These are phyloP conservation scores for Hermaeophaga mercurialis DNA, from an alignment of 2,888 invertebrate species.

Conservation along the genomic window DNA sequence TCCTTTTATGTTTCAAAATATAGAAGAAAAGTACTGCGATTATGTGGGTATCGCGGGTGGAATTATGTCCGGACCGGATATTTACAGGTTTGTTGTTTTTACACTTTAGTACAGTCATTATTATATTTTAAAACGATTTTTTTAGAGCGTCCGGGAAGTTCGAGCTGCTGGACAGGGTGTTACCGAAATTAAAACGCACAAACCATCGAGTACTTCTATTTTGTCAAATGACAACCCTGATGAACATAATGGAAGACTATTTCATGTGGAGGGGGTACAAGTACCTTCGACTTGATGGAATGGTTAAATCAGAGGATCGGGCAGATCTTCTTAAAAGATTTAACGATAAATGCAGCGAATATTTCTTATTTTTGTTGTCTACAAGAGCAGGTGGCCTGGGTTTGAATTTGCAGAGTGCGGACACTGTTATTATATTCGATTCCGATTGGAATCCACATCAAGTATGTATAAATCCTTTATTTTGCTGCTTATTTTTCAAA, in stretches of 20 bases:
- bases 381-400: slow-evolving; percentile 98
- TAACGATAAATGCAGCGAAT: slow-evolving; percentile 87
- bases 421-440: slow-evolving; percentile 98
- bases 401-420: slow-evolving; percentile 96
- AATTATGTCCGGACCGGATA: slow-evolving; percentile 84
- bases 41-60: slow-evolving; percentile 79
- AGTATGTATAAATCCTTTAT: slow-evolving; percentile 57
- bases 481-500: background rate
- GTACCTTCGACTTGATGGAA: slow-evolving; percentile 94
- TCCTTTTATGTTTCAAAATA: slow-evolving; percentile 99
- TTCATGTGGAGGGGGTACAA: slow-evolving; percentile 86
- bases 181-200: slow-evolving; percentile 91
- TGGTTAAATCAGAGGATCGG: slow-evolving; percentile 97
- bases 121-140: too few relatives aligned
- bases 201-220: slow-evolving; percentile 95
- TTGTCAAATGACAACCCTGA: slow-evolving; percentile 99
- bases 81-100: slow-evolving; percentile 67
- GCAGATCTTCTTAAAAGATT: slow-evolving; percentile 91
- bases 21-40: slow-evolving; percentile 96
- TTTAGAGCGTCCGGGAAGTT: slow-evolving; percentile 88
- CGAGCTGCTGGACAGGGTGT: slow-evolving; percentile 92
- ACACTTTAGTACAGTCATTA: too few relatives aligned
- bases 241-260: slow-evolving; percentile 99
- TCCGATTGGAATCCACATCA: slow-evolving; percentile 99
- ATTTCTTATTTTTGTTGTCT: slow-evolving; percentile 93